These are phyloP conservation scores for Sinotaia quadrata DNA, from an alignment of 2,888 invertebrate species.

Conservation along the genomic window DNA sequence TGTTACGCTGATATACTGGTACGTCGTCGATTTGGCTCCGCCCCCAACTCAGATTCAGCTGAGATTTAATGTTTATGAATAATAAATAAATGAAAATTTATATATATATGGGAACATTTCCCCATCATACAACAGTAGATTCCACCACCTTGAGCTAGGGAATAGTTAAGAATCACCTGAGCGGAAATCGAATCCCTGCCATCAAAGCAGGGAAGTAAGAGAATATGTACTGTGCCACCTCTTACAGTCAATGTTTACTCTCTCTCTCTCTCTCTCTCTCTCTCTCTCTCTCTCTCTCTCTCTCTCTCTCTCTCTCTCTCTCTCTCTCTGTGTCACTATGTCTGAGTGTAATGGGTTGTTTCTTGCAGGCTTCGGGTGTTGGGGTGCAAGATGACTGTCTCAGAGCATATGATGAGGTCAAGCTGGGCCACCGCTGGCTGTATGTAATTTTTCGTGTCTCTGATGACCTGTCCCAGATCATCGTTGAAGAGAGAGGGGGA, in stretches of 20 bases:
- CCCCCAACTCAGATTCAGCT: too few relatives aligned
- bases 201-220: background rate
- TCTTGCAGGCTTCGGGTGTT: constrained; percentile 34
- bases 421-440: constrained; percentile 97
- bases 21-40: too few relatives aligned
- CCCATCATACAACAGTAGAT: too few relatives aligned
- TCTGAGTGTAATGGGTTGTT: background rate
- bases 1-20: too few relatives aligned
- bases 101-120: too few relatives aligned
- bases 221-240: background rate
- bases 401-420: constrained; percentile 69
- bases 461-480: constrained; percentile 90
- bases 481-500: constrained; percentile 49
- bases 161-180: too few relatives aligned
- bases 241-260: background rate
- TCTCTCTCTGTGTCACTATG: background rate
- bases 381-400: constrained; percentile 33
- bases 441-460: constrained; percentile 95
- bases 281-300: background rate
- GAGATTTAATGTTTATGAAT: too few relatives aligned
- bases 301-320: background rate
- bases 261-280: background rate
- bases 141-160: too few relatives aligned
- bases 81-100: too few relatives aligned
- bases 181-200: too few relatives aligned